Conservation (phyloP, 2,797 vertebrate species). For the Enteromius trimaculatus region DNA sequence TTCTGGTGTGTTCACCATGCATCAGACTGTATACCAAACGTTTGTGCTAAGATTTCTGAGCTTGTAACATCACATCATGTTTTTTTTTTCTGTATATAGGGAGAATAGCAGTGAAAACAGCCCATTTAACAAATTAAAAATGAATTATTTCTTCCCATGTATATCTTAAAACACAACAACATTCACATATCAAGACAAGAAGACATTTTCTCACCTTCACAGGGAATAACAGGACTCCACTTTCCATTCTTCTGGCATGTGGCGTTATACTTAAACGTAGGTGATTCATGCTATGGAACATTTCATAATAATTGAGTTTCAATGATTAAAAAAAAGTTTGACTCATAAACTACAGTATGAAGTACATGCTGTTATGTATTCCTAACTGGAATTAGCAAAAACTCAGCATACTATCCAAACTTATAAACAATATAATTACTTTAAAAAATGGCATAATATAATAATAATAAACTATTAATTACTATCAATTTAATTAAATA, state of each 20-base stretch:
- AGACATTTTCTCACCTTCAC: constrained; percentile 69
- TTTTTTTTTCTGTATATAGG: neutral
- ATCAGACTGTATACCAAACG: neutral
- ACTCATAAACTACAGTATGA: neutral
- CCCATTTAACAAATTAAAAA: neutral
- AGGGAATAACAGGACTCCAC: constrained; percentile 69
- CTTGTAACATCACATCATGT: neutral
- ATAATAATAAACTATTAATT: neutral
- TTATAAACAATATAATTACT: neutral
- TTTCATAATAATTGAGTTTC: neutral
- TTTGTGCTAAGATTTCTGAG: neutral
- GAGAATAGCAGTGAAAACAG: neutral
- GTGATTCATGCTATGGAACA: constrained; percentile 2
- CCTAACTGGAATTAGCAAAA: neutral
- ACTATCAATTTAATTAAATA: neutral
- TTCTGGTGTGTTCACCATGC: neutral
- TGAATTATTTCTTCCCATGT: neutral
- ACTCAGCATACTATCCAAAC: neutral
- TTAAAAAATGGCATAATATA: neutral
- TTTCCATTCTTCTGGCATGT: constrained; percentile 70
- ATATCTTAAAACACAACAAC: neutral
- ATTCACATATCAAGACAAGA: neutral
- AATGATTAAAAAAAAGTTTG: neutral
- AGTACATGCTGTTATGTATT: neutral
- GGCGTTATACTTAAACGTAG: constrained; percentile 43